Percentiles rank a stretch among this genome's conserved stretches.
Evolutionary conservation across 2,888 invertebrate species (phyloP).

Genomic region (Syritta pipiens): DNA sequence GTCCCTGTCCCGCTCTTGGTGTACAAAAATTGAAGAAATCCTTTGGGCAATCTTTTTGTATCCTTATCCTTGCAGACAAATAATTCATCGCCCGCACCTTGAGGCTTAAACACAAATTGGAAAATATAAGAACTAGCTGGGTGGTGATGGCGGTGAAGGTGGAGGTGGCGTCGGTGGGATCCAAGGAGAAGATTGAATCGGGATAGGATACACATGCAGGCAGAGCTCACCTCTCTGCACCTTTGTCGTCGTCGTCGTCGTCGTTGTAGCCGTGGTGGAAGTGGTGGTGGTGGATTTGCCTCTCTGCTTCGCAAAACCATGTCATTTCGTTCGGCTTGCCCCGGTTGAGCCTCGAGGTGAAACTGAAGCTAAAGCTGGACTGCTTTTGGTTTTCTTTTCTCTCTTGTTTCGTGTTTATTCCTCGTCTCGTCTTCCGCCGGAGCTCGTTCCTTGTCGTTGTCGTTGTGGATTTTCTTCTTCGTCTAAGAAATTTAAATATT

Average conservation of each 20-base stretch:
- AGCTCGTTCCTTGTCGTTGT: too few relatives aligned
- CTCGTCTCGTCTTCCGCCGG: too few relatives aligned
- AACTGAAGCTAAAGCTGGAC: constrained; percentile 60
- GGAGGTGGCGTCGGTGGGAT: constrained; percentile 27
- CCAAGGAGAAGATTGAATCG: constrained; percentile 50
- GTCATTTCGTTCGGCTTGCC: constrained; percentile 61
- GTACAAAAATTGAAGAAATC: constrained; percentile 47
- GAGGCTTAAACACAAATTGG: constrained; percentile 71
- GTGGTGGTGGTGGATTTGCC: too few relatives aligned
- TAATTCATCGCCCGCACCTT: constrained; percentile 71
- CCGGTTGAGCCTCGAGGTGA: constrained; percentile 59
- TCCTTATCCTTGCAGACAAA: constrained; percentile 71
- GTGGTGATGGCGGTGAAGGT: constrained; percentile 55
- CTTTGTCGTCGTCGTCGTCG: constrained; percentile 40
- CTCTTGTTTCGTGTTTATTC: background rate
- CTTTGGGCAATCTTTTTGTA: constrained; percentile 67
- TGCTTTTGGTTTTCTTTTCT: constrained; percentile 18
- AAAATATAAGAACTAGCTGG: constrained; percentile 73
- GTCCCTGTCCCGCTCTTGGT: background rate
- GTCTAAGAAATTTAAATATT: too few relatives aligned
- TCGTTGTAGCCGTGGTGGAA: too few relatives aligned
- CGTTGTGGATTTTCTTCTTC: too few relatives aligned
- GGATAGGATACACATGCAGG: constrained; percentile 47
- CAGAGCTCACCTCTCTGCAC: constrained; percentile 56
- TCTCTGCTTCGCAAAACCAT: constrained; percentile 42